phyloP scores from a whole-genome alignment of 1,140 invertebrate genomes.

The Diorhabda sublineata region DNA sequence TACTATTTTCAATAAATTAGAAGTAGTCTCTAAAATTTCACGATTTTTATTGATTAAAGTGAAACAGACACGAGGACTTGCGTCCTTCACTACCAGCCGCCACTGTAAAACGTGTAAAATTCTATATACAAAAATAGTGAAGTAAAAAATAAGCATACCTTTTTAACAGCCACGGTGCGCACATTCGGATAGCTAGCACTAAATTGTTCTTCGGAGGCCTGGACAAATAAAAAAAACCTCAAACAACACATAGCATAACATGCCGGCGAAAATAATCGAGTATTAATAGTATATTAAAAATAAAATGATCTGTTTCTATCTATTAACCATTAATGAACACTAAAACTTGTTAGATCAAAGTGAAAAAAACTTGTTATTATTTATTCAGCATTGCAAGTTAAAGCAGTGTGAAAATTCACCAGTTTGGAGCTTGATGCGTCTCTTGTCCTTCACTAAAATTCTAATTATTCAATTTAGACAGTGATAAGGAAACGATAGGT shows the following conservation, averaged over 20 bases:
- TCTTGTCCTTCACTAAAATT: slow-evolving; percentile 19
- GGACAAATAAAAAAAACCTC: slow-evolving; percentile 44
- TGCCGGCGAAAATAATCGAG: slow-evolving; percentile 18
- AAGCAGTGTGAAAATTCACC: slow-evolving; percentile 7
- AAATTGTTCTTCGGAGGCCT: slow-evolving; percentile 65
- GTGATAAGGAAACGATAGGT: slow-evolving; percentile 26
- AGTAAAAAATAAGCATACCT: slow-evolving; percentile 53
- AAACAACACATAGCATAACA: slow-evolving; percentile 36
- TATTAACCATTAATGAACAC: no score
- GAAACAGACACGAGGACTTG: no score
- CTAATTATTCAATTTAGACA: slow-evolving; percentile 33
- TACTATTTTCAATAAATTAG: no score
- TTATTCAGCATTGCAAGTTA: background rate
- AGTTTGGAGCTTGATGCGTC: slow-evolving; percentile 13
- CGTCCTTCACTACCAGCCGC: no score
- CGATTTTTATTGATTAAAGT: no score
- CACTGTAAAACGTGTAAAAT: no score
- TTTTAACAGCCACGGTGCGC: slow-evolving; percentile 70
- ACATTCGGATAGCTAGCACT: slow-evolving; percentile 70
- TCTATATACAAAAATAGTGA: no score
- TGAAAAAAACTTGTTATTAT: no score
- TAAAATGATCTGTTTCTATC: no score
- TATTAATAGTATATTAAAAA: no score
- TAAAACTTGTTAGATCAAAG: no score
- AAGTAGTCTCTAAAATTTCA: no score